These are phyloP conservation scores for Caenorhabditis latens DNA, from an alignment of 1,140 invertebrate species.

Conservation along the genomic window DNA sequence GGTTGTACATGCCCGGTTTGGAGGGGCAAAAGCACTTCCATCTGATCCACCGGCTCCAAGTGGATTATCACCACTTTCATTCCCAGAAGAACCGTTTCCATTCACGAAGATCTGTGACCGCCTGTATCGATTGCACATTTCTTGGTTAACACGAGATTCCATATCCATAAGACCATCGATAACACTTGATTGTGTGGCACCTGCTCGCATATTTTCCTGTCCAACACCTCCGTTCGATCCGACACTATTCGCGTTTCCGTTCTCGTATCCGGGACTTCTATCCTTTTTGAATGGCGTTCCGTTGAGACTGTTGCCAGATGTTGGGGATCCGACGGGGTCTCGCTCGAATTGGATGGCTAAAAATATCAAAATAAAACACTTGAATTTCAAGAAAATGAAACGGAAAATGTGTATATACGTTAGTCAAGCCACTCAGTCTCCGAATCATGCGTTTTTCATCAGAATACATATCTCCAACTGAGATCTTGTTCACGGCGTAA, in stretches of 20 bases:
- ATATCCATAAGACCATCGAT: slow-evolving; percentile 76
- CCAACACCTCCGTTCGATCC: neutral
- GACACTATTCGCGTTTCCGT: slow-evolving; percentile 18
- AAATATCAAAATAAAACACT: slow-evolving; percentile 26
- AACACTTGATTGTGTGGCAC: slow-evolving; percentile 63
- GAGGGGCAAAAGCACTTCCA: slow-evolving; percentile 43
- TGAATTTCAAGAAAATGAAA: neutral
- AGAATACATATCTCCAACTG: neutral
- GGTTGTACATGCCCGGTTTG: slow-evolving; percentile 62
- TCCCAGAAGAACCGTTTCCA: neutral
- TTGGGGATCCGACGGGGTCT: slow-evolving; percentile 72
- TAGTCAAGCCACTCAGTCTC: neutral
- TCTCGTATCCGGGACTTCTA: slow-evolving; percentile 27
- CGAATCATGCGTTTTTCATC: neutral
- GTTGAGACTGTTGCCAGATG: slow-evolving; percentile 25
- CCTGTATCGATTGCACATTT: slow-evolving; percentile 75
- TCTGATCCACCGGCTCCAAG: neutral
- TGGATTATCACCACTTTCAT: neutral
- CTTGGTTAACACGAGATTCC: slow-evolving; percentile 73
- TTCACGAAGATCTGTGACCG: slow-evolving; percentile 63
- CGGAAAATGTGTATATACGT: neutral
- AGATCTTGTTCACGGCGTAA: neutral
- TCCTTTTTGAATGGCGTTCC: slow-evolving; percentile 47
- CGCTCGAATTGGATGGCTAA: slow-evolving; percentile 77
- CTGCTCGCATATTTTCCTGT: slow-evolving; percentile 48